These are phyloP conservation scores for Suillia variegata DNA, from an alignment of 2,888 invertebrate genomes.

Conservation along the genomic window DNA sequence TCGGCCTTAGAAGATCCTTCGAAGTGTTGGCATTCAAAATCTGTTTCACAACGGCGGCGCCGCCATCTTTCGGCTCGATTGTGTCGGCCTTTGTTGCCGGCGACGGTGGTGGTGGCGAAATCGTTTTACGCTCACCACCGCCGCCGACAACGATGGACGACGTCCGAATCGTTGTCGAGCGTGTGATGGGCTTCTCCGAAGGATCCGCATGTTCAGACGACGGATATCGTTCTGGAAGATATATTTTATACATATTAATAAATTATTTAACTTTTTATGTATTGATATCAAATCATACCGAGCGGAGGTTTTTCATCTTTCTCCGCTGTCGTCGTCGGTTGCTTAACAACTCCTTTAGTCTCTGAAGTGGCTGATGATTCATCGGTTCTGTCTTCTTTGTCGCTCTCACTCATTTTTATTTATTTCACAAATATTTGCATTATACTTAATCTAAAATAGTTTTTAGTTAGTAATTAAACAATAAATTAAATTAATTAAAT, in stretches of 20 bases:
- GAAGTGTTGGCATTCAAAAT: conserved; percentile 13
- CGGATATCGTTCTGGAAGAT: too few relatives aligned
- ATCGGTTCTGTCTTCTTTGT: conserved; percentile 26
- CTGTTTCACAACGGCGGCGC: background rate
- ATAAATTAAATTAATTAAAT: background rate
- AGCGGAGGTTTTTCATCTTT: conserved; percentile 9
- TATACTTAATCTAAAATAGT: too few relatives aligned
- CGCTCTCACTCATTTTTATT: conserved; percentile 29
- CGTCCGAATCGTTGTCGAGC: background rate
- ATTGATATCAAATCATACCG: background rate
- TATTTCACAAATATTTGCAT: background rate
- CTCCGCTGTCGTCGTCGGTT: conserved; percentile 19
- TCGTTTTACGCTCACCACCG: conserved; percentile 30
- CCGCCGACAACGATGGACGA: background rate
- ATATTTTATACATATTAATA: too few relatives aligned
- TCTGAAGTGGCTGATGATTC: conserved; percentile 19
- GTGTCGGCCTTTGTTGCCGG: conserved; percentile 7
- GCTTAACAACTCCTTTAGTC: conserved; percentile 15
- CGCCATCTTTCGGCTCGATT: conserved; percentile 22
- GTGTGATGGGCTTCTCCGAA: too few relatives aligned
- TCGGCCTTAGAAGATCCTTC: conserved; percentile 51
- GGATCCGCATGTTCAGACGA: too few relatives aligned
- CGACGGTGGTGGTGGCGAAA: background rate
- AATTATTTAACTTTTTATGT: background rate
- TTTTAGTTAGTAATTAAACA: background rate